A percentile compares a stretch with the other conserved stretches of the same genome.
phyloP scores from a whole-genome alignment of 2,888 invertebrate species.

The Stenolophus ochropezus region DNA sequence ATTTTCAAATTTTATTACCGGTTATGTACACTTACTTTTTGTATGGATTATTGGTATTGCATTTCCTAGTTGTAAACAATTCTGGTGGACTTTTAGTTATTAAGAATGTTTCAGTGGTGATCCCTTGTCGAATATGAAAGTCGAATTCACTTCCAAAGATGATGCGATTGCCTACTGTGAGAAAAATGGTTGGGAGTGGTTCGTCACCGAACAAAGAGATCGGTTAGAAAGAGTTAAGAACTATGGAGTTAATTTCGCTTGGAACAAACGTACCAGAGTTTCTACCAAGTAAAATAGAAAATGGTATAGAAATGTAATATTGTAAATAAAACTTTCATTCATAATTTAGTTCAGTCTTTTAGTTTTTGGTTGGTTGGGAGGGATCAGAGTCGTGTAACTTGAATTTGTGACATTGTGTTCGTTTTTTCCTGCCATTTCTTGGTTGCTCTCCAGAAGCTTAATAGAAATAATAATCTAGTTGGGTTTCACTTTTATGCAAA shows the following conservation, averaged over 20 bases:
- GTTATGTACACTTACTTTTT: too few relatives aligned
- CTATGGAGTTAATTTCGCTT: constrained; percentile 96
- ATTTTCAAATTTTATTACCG: too few relatives aligned
- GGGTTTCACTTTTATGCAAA: too few relatives aligned
- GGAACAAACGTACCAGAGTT: constrained; percentile 96
- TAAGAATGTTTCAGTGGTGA: constrained; percentile 81
- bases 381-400: too few relatives aligned
- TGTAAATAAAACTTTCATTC: neutral
- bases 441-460: too few relatives aligned
- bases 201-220: constrained; percentile 84
- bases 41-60: too few relatives aligned
- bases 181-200: constrained; percentile 96
- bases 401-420: too few relatives aligned
- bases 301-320: constrained; percentile 11
- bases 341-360: neutral
- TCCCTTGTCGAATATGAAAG: constrained; percentile 93
- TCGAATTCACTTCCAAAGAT: constrained; percentile 86
- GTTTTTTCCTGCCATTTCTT: too few relatives aligned
- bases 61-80: too few relatives aligned
- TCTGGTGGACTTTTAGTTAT: too few relatives aligned
- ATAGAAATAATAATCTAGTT: too few relatives aligned
- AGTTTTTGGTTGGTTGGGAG: neutral
- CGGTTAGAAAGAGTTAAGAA: constrained; percentile 88
- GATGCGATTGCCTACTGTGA: constrained; percentile 95
- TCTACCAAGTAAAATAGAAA: constrained; percentile 87